Base-by-base conservation (phyloP, 2,113 vertebrate species). In the Edolisoma coerulescens region DNA sequence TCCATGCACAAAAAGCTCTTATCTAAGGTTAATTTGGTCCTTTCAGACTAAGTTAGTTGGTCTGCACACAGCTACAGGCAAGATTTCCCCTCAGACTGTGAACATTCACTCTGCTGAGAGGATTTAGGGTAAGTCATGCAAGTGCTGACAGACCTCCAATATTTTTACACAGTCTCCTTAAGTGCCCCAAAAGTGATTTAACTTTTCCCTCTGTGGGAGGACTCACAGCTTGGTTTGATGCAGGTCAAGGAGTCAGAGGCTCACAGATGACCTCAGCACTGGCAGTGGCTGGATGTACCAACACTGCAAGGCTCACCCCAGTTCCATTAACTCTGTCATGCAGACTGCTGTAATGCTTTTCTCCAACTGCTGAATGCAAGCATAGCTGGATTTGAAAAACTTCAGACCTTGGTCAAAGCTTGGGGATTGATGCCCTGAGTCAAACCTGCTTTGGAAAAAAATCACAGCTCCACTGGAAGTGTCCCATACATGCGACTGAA, bases 1-100 rank as follows among this genome's bases (percentile, higher is more conserved):
- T 59, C 68, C 95, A 94, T 94, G 93, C 93, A 96, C 68, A 84
- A 96, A 96, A 97, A 83, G 44, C 83, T 92, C 85, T 97, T 96
- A 96, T 84, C 85, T 73, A 84, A 95, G 95, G 95, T 94, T 96
- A 94, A 97, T 95, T 95, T 96, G 80, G 95, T 95, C 79, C 90
- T 96, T 97, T 96, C 96, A 97, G 76, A 67, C 88, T 49, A 86
- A 74, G 93, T 94, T 94, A 94, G 85, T 56, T 96, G 93, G 63
- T 79, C 70, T 81, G 76, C 8, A 33, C 77, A 84, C 81, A 71
- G 96, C 92, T 96, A 88, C 73, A 84, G 90, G 93, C 53, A 5
- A 94, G 83, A 93, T 95, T 94, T 95, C 90, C 90, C 88, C 76
- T 90, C 95, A 84, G 69, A 90, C 88, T 71, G 33, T 47, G 61